phyloP scores from a whole-genome alignment of 2,888 invertebrate genomes.

The Nebria brevicollis region DNA sequence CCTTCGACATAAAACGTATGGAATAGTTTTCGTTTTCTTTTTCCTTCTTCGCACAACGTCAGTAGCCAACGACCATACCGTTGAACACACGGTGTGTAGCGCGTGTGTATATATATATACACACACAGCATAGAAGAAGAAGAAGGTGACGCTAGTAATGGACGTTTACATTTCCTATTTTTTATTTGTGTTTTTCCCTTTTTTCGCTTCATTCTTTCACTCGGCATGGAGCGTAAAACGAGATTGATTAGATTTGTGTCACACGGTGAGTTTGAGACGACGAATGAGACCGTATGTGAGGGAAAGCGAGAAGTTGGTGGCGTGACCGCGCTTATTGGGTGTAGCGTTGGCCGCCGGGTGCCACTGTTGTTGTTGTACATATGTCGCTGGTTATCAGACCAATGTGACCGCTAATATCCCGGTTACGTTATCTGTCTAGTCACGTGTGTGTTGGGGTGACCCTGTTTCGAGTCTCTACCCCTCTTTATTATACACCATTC shows the following conservation, averaged over 20 bases:
- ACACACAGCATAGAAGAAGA: background rate
- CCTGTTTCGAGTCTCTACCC: conserved; percentile 7
- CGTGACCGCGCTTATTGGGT: background rate
- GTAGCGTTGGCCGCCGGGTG: background rate
- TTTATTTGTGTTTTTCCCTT: conserved; percentile 29
- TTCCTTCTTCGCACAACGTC: background rate
- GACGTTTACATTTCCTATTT: conserved; percentile 40
- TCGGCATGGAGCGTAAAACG: conserved; percentile 30
- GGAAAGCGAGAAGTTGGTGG: background rate
- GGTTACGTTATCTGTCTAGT: conserved; percentile 39
- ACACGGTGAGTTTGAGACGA: conserved; percentile 16
- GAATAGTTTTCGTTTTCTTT: background rate
- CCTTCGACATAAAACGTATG: background rate
- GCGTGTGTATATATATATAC: too few species aligned
- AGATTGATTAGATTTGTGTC: conserved; percentile 38
- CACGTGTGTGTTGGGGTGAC: conserved; percentile 24
- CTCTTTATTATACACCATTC: background rate
- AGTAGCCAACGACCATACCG: background rate
- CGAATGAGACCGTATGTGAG: background rate
- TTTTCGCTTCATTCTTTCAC: conserved; percentile 11
- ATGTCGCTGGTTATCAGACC: conserved; percentile 36
- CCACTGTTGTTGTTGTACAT: conserved; percentile 18
- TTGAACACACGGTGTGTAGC: background rate
- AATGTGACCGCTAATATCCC: conserved; percentile 37
- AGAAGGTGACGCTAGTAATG: conserved; percentile 18